A percentile compares a stretch with the other conserved stretches of the same genome.
These are phyloP conservation scores for Drosophila suboccidentalis DNA, from an alignment of 2,888 invertebrate species.

Conservation along the genomic window DNA sequence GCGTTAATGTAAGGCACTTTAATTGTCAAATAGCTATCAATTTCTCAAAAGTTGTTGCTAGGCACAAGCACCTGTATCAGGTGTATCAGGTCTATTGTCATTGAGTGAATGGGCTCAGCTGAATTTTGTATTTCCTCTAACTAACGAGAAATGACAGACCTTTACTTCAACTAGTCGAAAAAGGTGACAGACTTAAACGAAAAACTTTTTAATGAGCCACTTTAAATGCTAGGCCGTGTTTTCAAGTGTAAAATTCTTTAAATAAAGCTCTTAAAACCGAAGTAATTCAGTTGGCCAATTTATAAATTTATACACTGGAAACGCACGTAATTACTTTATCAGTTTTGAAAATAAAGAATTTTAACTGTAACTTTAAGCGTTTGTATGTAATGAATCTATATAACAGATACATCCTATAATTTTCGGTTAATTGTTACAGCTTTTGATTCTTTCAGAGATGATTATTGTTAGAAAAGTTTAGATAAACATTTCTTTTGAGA, in stretches of 20 bases:
- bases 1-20: background rate
- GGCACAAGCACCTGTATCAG: conserved; percentile 18
- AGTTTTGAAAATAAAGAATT: too few relatives aligned
- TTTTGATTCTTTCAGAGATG: too few relatives aligned
- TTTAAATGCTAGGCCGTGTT: conserved; percentile 25
- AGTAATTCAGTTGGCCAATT: background rate
- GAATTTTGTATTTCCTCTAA: conserved; percentile 47
- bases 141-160: conserved; percentile 56
- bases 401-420: too few relatives aligned
- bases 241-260: conserved; percentile 12
- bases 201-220: conserved; percentile 60
- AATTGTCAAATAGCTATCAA: conserved; percentile 5
- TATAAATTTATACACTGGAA: background rate
- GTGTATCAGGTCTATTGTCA: conserved; percentile 21
- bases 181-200: conserved; percentile 21
- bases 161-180: background rate
- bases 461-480: too few relatives aligned
- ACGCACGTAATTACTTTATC: background rate
- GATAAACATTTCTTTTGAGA: too few relatives aligned
- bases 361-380: too few relatives aligned
- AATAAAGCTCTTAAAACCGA: background rate
- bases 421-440: too few relatives aligned
- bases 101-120: conserved; percentile 47
- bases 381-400: too few relatives aligned
- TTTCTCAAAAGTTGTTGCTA: background rate